Evolutionary conservation across 2,797 vertebrate genomes (phyloP).

Genomic region (Tachyglossus aculeatus): DNA sequence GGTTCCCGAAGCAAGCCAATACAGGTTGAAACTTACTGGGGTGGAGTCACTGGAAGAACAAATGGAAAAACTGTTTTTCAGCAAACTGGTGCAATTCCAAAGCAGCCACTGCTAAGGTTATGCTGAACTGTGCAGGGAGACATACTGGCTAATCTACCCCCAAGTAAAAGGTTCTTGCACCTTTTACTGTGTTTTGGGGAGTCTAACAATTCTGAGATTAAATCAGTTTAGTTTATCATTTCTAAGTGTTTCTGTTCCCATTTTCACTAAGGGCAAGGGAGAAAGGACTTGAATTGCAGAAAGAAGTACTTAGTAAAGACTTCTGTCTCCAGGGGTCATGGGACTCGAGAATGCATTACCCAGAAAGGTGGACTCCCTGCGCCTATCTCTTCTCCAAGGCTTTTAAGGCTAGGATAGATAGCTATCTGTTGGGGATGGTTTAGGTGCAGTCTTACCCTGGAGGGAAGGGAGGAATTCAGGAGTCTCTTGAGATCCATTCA

Average conservation of each 20-base stretch:
- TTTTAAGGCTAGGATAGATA: background rate
- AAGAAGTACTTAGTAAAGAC: too few relatives aligned
- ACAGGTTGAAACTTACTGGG: background rate
- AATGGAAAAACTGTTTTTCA: background rate
- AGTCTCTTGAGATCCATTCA: background rate
- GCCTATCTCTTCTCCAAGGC: too few relatives aligned
- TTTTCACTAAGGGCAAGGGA: too few relatives aligned
- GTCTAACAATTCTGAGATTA: too few relatives aligned
- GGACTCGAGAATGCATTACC: background rate
- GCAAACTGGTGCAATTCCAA: background rate
- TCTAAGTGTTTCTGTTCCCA: too few relatives aligned
- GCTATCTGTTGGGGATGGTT: background rate
- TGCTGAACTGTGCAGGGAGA: background rate
- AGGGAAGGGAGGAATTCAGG: background rate
- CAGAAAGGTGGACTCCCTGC: background rate
- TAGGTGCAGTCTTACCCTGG: background rate
- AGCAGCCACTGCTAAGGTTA: background rate
- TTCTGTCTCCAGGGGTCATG: background rate
- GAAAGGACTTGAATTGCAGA: background rate
- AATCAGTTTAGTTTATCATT: too few relatives aligned
- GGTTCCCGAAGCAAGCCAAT: slow-evolving; percentile 4
- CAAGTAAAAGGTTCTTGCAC: background rate
- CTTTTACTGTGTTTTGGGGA: accelerated
- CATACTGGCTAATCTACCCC: background rate
- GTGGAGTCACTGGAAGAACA: background rate